These are phyloP conservation scores for Coregonus ussuriensis DNA, from an alignment of 2,797 vertebrate genomes.

Conservation along the genomic window DNA sequence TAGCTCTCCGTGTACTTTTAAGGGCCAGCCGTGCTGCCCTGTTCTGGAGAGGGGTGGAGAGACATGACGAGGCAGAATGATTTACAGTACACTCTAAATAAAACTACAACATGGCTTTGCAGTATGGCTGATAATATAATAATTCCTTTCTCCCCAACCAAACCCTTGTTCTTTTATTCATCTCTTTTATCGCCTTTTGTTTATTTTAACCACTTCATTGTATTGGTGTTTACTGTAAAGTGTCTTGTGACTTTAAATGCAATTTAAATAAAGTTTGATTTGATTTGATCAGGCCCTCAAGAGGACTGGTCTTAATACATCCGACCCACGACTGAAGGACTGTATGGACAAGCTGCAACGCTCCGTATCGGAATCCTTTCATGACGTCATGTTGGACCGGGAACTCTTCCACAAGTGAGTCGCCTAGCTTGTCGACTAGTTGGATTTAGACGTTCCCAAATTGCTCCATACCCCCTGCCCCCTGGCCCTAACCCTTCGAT, in stretches of 20 bases:
- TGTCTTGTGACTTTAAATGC: background rate
- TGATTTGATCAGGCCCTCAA: slow-evolving; percentile 74
- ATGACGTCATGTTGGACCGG: slow-evolving; percentile 81
- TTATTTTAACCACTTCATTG: background rate
- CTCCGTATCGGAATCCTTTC: slow-evolving; percentile 71
- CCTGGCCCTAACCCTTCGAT: no score
- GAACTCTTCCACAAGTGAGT: slow-evolving; percentile 84
- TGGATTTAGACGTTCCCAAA: no score
- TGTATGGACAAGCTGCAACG: slow-evolving; percentile 78
- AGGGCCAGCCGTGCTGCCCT: no score
- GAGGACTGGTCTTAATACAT: slow-evolving; percentile 82
- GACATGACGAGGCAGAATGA: no score
- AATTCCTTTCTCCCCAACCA: no score
- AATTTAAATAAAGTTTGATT: no score
- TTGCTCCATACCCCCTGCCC: no score
- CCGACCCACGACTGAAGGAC: slow-evolving; percentile 84
- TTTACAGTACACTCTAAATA: no score
- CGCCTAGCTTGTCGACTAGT: background rate
- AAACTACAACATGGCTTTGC: no score
- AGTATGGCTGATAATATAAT: no score
- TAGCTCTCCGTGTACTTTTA: no score
- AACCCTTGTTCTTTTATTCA: background rate
- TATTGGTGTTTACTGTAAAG: background rate
- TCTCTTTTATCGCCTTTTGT: background rate
- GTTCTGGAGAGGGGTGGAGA: no score